Conservation (phyloP, 2,797 vertebrate species). For the Carcharodon carcharias region DNA sequence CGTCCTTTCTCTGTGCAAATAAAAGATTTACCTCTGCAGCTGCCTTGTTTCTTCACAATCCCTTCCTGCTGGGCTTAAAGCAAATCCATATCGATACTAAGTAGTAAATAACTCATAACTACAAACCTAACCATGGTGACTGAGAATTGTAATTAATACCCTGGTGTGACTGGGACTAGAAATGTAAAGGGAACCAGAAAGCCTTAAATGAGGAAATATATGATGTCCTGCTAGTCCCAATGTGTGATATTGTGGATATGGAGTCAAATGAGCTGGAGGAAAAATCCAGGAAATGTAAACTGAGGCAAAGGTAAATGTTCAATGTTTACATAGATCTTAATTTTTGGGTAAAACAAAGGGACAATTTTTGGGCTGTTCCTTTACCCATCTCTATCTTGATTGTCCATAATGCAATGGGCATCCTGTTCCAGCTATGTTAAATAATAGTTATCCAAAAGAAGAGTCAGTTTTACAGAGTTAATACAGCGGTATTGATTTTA, state of each 20-base stretch:
- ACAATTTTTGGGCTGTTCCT: too few species aligned
- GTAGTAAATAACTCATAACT: background rate
- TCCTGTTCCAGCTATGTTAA: too few species aligned
- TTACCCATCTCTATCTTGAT: too few species aligned
- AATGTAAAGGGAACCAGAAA: background rate
- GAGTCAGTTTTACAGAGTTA: too few species aligned
- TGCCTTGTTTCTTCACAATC: background rate
- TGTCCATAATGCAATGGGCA: too few species aligned
- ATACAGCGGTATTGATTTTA: too few species aligned
- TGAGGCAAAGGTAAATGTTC: background rate
- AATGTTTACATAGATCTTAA: background rate
- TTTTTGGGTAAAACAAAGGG: background rate
- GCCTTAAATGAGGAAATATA: background rate
- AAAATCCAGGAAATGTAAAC: background rate
- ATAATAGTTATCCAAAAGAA: too few species aligned
- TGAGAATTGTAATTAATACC: slow-evolving; percentile 1
- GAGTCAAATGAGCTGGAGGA: background rate
- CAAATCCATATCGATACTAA: background rate
- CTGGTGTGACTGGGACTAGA: background rate
- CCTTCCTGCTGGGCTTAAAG: background rate
- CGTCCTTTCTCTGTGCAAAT: background rate
- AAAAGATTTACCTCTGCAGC: background rate
- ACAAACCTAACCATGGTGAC: background rate
- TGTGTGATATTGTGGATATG: background rate
- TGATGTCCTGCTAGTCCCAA: background rate